Evolutionary conservation across 2,113 vertebrate species (phyloP), one percentile per base, ranked within the genome.

Genomic region (Epinephelus moara): DNA sequence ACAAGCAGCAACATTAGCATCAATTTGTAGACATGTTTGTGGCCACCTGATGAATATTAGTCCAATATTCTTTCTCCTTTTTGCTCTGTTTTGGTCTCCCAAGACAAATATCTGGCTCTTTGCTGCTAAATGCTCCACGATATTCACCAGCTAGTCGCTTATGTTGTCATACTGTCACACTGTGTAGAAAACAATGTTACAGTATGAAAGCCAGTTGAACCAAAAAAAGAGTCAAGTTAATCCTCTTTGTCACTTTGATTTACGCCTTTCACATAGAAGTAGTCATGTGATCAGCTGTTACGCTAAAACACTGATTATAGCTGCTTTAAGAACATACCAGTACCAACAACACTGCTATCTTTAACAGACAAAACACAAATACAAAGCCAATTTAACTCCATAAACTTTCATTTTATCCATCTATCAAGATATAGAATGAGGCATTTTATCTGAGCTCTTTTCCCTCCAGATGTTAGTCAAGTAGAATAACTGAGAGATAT

Each of bases 401-500:
- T 61, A 37, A 4, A 40, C 10, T 52, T 70, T 30, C 30, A 73
- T 37, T 40, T 55, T 37, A 37, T 37, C 33, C 33, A 37, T 37
- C 33, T 37, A 37, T 37, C 33, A 37, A 37, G 33, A 37, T 37
- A 45, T 56, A 69, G 27, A 2, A 15, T 11, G 4, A 70, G 33
- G 17, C 30, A 27, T 40, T 66, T 45, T n/a, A 70, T 70, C 50
- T n/a, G 42, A 66, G 47, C 42, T 75, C 11, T 55, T 42, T 63
- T 68, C 21, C 42, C 49, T 77, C 13, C 27, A 67, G 19, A 76
- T 2, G 53, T 55, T 30, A 45, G 6, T 68, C 13, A 7, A 18
- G 27, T 56, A 13, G 47, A 74, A 67, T 56, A 80, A 52, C 45
- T 50, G 37, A 40, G 15, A 55, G 73, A 72, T 60, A 63, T 75